Conservation (phyloP, 2,888 invertebrate genomes). For the Drosophila affinis region DNA sequence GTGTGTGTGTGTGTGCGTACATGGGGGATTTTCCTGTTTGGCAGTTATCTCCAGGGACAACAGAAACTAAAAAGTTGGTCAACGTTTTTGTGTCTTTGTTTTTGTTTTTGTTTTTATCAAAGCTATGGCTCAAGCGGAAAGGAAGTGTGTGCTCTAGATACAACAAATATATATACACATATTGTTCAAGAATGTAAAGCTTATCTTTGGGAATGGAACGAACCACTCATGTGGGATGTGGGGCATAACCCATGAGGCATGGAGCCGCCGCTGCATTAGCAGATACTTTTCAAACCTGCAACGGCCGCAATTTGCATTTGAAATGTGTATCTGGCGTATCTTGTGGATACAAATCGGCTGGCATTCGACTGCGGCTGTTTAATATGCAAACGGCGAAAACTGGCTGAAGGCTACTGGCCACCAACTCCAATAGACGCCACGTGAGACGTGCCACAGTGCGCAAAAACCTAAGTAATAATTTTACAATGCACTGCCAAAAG, state of each 20-base stretch:
- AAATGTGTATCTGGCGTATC: slow-evolving; percentile 49
- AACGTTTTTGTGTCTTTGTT: slow-evolving; percentile 16
- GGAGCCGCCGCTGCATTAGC: slow-evolving; percentile 51
- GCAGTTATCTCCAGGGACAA: slow-evolving; percentile 47
- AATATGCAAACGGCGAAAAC: slow-evolving; percentile 65
- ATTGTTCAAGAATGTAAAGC: background rate
- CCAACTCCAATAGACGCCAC: slow-evolving; percentile 68
- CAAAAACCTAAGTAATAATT: slow-evolving; percentile 43
- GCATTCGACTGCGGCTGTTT: slow-evolving; percentile 39
- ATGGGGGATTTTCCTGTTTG: background rate
- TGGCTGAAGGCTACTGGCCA: slow-evolving; percentile 74
- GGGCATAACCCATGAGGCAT: background rate
- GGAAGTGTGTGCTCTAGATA: slow-evolving; percentile 49
- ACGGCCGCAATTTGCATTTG: slow-evolving; percentile 63
- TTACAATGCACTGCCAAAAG: slow-evolving; percentile 56
- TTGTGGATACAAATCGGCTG: slow-evolving; percentile 29
- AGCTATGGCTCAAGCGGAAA: slow-evolving; percentile 37
- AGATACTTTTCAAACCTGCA: slow-evolving; percentile 58
- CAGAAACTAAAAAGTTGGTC: slow-evolving; percentile 58
- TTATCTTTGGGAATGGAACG: slow-evolving; percentile 7
- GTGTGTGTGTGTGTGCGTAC: too few species aligned
- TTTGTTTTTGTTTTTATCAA: slow-evolving; percentile 26
- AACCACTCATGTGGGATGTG: slow-evolving; percentile 12
- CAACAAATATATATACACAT: background rate
- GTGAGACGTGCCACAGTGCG: slow-evolving; percentile 25